Base-by-base conservation (phyloP, 2,797 vertebrate species). In the Chiroxiphia lanceolata region DNA sequence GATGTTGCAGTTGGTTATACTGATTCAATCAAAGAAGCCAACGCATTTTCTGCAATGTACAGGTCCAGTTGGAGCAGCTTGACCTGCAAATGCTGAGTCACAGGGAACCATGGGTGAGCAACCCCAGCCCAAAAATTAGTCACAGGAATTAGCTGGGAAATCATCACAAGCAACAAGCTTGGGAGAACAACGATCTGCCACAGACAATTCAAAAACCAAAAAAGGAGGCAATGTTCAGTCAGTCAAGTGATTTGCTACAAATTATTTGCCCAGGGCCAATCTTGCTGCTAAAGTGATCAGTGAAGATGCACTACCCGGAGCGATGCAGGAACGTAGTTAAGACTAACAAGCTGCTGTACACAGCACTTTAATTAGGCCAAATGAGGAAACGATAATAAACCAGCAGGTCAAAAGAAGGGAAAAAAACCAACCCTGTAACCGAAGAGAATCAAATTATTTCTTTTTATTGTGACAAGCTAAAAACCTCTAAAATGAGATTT, bases 351-450 rank as follows among this genome's bases (percentile, higher is more conserved):
- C 91, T 94, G 91, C 90, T 93, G 65, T 34, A 92, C 93, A 75
- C 94, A 96, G 81, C 70, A 75, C 79, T 93, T 96, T 87, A 96
- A 96, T 96, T 96, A 96, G 94, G 90, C 91, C 93, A 96, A 96
- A 96, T 84, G 85, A 95, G 86, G 81, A 87, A 80, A 71, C 1
- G 1, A 83, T 94, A 93, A 94, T 96, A 93, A 95, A 96, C 65
- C 93, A 93, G 91, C 91, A 69, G 88, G 93, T 92, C 93, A 93
- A 87, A 88, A 2, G 7, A 70, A 75, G 33, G 14, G 4, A 6
- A 7, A 3, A 11, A 69, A 56, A 67, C 69, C 53, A 64, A 26
- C 25, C 50, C 51, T 3, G 1, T 51, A 90, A 56, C 45, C 0
- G 2, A 87, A 70, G 7, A 61, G 70, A 89, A 90, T 83, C 57